phyloP scores from a whole-genome alignment of 2,113 vertebrate species.

The Passer domesticus region DNA sequence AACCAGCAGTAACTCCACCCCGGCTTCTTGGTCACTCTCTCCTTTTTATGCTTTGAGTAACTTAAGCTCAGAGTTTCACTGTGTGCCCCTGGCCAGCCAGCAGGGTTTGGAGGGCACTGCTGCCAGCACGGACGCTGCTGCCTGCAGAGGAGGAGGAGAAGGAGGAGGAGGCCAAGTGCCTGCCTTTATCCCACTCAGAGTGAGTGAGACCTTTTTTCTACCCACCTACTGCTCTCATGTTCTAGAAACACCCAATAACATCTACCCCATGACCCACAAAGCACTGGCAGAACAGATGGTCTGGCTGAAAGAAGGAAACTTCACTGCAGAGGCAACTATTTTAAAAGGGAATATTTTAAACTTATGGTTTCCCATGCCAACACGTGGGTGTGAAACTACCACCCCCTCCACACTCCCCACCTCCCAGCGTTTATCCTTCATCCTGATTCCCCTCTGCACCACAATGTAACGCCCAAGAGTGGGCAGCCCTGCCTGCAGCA shows the following conservation, averaged over 20 bases:
- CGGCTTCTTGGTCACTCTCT: background rate
- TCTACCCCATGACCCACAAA: background rate
- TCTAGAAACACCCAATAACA: background rate
- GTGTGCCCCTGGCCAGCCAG: background rate
- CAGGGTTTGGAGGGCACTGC: rapidly evolving
- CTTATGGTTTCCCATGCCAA: background rate
- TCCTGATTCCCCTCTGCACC: rapidly evolving
- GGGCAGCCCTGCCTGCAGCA: background rate
- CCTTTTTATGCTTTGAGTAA: background rate
- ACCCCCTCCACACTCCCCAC: background rate
- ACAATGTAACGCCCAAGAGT: rapidly evolving
- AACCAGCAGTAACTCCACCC: background rate
- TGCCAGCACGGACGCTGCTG: rapidly evolving
- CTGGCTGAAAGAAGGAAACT: background rate
- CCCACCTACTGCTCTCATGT: background rate
- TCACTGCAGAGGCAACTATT: background rate
- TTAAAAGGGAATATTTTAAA: background rate
- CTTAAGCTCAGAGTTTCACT: background rate
- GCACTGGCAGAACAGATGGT: background rate
- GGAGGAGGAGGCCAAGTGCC: background rate
- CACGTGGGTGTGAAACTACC: background rate
- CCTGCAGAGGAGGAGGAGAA: background rate
- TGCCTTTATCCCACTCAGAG: background rate
- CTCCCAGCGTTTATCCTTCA: background rate
- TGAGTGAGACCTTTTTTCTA: background rate